These are phyloP conservation scores for Amphipyra tragopoginis DNA, from an alignment of 2,888 invertebrate species.

Conservation along the genomic window DNA sequence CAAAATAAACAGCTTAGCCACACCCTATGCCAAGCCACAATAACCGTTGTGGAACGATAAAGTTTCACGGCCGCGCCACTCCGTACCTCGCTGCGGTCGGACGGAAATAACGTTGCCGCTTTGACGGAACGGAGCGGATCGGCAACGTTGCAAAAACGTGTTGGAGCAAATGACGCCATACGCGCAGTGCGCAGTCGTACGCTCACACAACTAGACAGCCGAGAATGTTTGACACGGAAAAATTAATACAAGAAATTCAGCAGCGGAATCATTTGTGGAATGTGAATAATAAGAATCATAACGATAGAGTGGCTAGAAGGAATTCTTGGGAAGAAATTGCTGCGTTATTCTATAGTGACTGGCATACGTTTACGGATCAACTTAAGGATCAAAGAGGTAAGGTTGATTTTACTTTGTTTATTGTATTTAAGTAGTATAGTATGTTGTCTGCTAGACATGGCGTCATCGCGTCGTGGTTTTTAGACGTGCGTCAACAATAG, in stretches of 20 bases:
- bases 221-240: slow-evolving; percentile 43
- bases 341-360: slow-evolving; percentile 19
- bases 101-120: slow-evolving; percentile 54
- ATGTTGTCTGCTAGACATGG: too few relatives aligned
- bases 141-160: slow-evolving; percentile 50
- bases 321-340: slow-evolving; percentile 40
- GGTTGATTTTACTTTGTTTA: slow-evolving; percentile 9
- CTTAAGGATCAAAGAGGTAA: slow-evolving; percentile 31
- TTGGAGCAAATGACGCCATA: slow-evolving; percentile 6
- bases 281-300: slow-evolving; percentile 4
- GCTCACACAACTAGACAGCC: background rate
- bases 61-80: background rate
- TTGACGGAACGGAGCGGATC: slow-evolving; percentile 20
- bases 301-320: slow-evolving; percentile 5
- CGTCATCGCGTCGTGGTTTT: too few relatives aligned
- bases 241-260: slow-evolving; percentile 39
- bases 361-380: background rate
- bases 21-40: background rate
- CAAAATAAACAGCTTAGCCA: background rate
- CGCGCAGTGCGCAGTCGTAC: slow-evolving; percentile 5
- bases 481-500: too few relatives aligned
- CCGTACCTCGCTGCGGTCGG: slow-evolving; percentile 21
- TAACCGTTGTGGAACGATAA: slow-evolving; percentile 5
- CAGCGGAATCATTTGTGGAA: slow-evolving; percentile 38
- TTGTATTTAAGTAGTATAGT: too few relatives aligned